These are phyloP conservation scores for Leptatherina wallacei DNA, from an alignment of 2,797 vertebrate genomes.

Conservation along the genomic window DNA sequence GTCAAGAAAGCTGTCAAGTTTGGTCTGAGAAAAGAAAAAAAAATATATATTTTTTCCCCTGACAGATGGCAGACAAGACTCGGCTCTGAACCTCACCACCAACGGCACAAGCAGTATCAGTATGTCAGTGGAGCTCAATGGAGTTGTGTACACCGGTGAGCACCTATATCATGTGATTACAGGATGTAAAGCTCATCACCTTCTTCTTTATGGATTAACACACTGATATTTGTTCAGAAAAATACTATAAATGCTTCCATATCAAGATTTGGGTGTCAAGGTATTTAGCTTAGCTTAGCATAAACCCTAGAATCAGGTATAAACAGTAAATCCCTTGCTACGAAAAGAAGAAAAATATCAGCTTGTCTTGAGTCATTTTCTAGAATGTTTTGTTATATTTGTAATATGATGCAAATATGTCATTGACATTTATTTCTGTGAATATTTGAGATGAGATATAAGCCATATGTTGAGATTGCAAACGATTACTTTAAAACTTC, in stretches of 20 bases:
- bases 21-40: not conserved
- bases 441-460: not conserved
- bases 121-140: slow-evolving; percentile 98
- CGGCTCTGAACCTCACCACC: slow-evolving; percentile 82
- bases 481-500: too few relatives aligned
- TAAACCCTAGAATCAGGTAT: too few relatives aligned
- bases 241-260: not conserved
- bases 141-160: slow-evolving; percentile 93
- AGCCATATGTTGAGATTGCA: too few relatives aligned
- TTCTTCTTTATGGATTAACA: not conserved
- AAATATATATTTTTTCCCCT: slow-evolving; percentile 23
- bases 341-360: too few relatives aligned
- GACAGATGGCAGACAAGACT: slow-evolving; percentile 88
- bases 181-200: slow-evolving; percentile 14
- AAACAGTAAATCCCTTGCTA: too few relatives aligned
- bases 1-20: not conserved
- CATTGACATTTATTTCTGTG: not conserved
- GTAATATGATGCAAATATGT: not conserved
- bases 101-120: slow-evolving; percentile 94
- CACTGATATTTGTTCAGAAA: not conserved
- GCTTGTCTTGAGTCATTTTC: not conserved
- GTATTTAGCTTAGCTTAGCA: too few relatives aligned
- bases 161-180: not conserved
- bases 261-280: not conserved
- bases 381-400: not conserved